Conservation (phyloP, 1,140 invertebrate genomes). For the Hylaeus anthracinus region DNA sequence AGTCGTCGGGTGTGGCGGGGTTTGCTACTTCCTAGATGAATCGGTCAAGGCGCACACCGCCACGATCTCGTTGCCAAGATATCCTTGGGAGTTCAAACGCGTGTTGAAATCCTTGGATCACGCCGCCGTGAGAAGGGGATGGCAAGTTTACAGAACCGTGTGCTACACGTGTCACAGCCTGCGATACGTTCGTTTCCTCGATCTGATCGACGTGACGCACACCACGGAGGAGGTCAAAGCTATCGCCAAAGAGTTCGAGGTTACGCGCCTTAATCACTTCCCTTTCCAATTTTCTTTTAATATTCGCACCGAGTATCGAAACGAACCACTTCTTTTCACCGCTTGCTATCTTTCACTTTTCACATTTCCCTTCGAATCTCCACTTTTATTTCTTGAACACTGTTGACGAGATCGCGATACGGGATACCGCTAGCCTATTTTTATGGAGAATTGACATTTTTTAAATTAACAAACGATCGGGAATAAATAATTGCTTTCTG, state of each 20-base stretch:
- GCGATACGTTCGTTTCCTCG: constrained; percentile 93
- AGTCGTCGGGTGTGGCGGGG: constrained; percentile 42
- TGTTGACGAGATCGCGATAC: too few relatives aligned
- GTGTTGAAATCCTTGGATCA: constrained; percentile 90
- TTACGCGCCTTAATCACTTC: neutral
- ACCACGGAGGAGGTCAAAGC: constrained; percentile 95
- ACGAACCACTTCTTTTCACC: too few relatives aligned
- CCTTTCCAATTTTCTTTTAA: too few relatives aligned
- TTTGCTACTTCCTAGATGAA: constrained; percentile 57
- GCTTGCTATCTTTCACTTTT: too few relatives aligned
- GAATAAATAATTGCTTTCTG: too few relatives aligned
- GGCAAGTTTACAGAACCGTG: constrained; percentile 98
- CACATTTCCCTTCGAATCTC: too few relatives aligned
- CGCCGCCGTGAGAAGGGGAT: constrained; percentile 94
- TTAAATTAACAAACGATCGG: too few relatives aligned
- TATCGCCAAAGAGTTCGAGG: constrained; percentile 92
- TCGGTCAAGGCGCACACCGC: constrained; percentile 43
- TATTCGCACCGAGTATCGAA: too few relatives aligned
- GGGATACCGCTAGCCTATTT: too few relatives aligned
- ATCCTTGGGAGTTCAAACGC: constrained; percentile 92
- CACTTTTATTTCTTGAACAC: too few relatives aligned
- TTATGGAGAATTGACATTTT: too few relatives aligned
- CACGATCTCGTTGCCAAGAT: constrained; percentile 82
- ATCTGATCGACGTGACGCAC: constrained; percentile 93
- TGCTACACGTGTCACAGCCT: constrained; percentile 98